phyloP scores from a whole-genome alignment of 2,888 invertebrate genomes.

The Pseudanteris insignis region DNA sequence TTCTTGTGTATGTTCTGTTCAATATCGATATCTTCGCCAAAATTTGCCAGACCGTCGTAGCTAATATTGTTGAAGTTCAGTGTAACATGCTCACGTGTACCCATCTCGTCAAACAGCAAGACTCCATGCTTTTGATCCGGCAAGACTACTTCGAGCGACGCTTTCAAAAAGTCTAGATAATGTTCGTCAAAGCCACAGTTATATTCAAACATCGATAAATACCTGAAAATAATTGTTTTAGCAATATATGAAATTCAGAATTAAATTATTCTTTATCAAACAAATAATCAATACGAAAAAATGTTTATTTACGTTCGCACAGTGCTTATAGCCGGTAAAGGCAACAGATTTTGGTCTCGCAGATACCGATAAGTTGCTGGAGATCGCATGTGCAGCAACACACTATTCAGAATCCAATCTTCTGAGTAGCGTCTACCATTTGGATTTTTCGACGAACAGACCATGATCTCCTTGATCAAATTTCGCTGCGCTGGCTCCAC shows the following conservation, averaged over 20 bases:
- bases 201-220: conserved; percentile 1
- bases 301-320: conserved; percentile 4
- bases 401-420: conserved; percentile 8
- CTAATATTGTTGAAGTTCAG: not conserved
- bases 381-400: conserved; percentile 13
- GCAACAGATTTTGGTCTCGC: conserved; percentile 4
- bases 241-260: not conserved
- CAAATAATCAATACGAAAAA: not conserved
- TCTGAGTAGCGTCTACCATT: conserved; percentile 4
- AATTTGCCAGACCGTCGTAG: not conserved
- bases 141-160: not conserved
- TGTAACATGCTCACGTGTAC: not conserved
- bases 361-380: conserved; percentile 2
- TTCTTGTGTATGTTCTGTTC: not conserved
- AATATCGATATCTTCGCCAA: not conserved
- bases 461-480: conserved; percentile 1
- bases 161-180: not conserved
- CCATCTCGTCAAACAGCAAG: conserved; percentile 4
- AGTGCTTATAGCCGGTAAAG: conserved; percentile 8
- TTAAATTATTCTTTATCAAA: not conserved
- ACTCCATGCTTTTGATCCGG: not conserved
- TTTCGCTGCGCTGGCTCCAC: not conserved
- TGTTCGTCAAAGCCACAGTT: conserved; percentile 5
- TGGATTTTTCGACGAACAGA: not conserved
- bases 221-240: not conserved